phyloP scores from a whole-genome alignment of 2,797 vertebrate genomes.

The Poecilia gillii region DNA sequence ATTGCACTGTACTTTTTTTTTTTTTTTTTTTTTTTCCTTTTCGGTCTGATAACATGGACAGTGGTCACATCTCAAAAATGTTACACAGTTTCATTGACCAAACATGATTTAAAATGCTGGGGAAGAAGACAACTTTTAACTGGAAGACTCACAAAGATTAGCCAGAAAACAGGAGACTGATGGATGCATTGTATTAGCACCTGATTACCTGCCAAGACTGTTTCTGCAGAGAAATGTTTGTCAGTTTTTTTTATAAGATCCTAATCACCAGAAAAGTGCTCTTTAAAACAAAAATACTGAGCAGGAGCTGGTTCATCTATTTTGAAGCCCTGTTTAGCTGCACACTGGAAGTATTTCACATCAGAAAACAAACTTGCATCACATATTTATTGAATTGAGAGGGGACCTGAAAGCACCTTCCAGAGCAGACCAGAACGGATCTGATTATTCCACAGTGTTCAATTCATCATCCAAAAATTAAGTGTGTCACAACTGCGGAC shows the following conservation, averaged over 20 bases:
- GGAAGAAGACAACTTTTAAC: neutral
- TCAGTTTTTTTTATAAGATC: neutral
- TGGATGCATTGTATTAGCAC: too few species aligned
- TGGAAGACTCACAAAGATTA: neutral
- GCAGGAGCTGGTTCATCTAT: neutral
- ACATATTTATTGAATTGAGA: neutral
- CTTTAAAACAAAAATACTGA: neutral
- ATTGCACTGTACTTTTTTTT: conserved; percentile 68
- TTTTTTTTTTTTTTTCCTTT: neutral
- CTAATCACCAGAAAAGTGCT: neutral
- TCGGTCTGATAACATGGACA: conserved; percentile 58
- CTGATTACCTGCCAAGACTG: neutral
- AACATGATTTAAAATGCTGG: conserved; percentile 34
- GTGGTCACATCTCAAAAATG: conserved; percentile 54
- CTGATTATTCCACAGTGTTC: neutral
- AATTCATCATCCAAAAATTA: neutral
- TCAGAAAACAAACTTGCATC: neutral
- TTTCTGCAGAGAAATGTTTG: neutral
- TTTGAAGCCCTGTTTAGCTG: neutral
- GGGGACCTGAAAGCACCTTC: neutral
- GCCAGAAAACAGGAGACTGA: neutral
- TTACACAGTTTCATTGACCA: conserved; percentile 17
- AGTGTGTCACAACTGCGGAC: neutral
- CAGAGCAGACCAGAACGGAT: neutral
- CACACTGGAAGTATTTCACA: neutral